Conservation (phyloP, 1,140 invertebrate genomes). For the Hyposmocoma kahamanoa region DNA sequence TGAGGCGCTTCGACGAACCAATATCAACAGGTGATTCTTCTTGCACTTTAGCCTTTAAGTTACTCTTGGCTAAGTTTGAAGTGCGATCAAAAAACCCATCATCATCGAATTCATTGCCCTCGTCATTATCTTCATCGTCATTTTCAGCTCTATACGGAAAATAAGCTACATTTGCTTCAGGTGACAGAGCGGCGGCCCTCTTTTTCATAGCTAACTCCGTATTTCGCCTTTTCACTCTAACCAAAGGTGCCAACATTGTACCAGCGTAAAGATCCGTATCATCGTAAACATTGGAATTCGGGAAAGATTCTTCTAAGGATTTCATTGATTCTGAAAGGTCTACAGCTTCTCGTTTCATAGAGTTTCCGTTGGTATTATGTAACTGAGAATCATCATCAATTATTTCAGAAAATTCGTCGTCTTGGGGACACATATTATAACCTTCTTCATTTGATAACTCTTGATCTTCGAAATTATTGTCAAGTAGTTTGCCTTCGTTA, state of each 20-base stretch:
- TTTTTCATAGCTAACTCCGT: conserved; percentile 28
- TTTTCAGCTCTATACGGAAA: conserved; percentile 39
- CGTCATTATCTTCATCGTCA: conserved; percentile 44
- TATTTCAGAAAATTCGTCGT: conserved; percentile 34
- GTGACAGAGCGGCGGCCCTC: conserved; percentile 25
- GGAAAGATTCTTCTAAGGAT: conserved; percentile 58
- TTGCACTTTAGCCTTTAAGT: neutral
- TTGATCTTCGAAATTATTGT: conserved; percentile 19
- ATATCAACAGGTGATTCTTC: neutral
- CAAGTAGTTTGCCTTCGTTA: conserved; percentile 13
- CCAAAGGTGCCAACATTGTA: conserved; percentile 39
- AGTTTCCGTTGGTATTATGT: conserved; percentile 8
- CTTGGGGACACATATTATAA: conserved; percentile 28
- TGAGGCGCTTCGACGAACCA: neutral
- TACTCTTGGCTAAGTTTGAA: conserved; percentile 31
- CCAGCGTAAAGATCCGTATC: conserved; percentile 29
- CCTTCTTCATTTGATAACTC: conserved; percentile 24
- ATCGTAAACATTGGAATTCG: conserved; percentile 29
- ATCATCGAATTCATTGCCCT: conserved; percentile 53
- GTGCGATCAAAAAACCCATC: conserved; percentile 42
- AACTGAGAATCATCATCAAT: conserved; percentile 23
- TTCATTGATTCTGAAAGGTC: conserved; percentile 34
- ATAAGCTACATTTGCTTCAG: conserved; percentile 42
- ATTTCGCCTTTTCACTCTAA: conserved; percentile 58
- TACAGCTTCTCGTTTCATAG: conserved; percentile 29